A percentile compares a stretch with the other conserved stretches of the same genome.
These are phyloP conservation scores for Ivindomyrus marchei DNA, from an alignment of 2,113 vertebrate genomes.

Conservation along the genomic window DNA sequence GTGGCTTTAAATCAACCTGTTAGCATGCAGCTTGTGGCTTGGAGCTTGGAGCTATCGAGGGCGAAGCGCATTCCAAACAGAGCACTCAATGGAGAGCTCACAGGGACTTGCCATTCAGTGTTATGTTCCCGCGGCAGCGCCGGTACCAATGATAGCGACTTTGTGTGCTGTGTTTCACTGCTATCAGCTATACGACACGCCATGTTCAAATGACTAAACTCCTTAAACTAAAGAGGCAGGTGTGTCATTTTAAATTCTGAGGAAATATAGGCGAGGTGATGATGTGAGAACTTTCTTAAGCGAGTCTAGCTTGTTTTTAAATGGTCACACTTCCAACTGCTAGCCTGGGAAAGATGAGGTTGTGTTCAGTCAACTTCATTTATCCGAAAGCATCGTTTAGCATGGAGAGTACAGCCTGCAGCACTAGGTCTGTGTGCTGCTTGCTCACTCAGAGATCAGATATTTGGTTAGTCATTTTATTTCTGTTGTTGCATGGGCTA, in stretches of 20 bases:
- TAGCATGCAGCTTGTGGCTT: constrained; percentile 15
- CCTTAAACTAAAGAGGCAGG: neutral
- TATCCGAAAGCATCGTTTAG: neutral
- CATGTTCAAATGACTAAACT: neutral
- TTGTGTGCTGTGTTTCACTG: neutral
- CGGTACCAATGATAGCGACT: neutral
- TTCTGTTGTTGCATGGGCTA: neutral
- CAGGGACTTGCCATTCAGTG: neutral
- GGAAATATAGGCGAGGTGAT: neutral
- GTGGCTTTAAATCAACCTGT: constrained; percentile 36
- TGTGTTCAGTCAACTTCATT: neutral
- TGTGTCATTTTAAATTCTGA: neutral
- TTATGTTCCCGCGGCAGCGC: neutral
- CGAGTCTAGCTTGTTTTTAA: neutral
- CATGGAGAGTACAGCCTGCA: neutral
- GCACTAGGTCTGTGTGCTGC: neutral
- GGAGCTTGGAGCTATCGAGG: neutral
- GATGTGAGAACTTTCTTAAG: neutral
- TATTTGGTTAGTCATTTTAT: neutral
- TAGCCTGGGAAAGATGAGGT: neutral
- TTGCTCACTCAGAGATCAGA: neutral
- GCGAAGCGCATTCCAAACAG: neutral
- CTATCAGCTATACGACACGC: neutral
- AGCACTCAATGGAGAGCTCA: neutral
- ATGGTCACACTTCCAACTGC: neutral